Percentiles rank a stretch among this genome's conserved stretches.
Conservation (phyloP, 2,888 invertebrate genomes). For the Escarpia spicata region DNA sequence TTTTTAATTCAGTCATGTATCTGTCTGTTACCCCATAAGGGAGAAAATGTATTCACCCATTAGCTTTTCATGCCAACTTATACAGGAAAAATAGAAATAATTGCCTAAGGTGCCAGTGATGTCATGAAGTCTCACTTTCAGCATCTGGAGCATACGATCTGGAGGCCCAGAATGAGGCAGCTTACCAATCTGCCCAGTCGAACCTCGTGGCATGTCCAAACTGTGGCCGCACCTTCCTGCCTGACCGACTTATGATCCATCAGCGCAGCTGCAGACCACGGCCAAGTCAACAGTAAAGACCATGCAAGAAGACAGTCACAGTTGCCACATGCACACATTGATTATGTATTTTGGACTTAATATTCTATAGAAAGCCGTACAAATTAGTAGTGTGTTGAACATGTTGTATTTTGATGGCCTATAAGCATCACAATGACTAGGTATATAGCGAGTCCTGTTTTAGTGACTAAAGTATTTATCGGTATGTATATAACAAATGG, state of each 20-base stretch:
- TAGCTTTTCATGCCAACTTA: too few species aligned
- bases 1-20: too few species aligned
- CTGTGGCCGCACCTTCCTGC: conserved; percentile 77
- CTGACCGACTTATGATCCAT: conserved; percentile 75
- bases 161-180: conserved; percentile 65
- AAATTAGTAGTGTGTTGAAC: too few species aligned
- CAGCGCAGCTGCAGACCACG: conserved; percentile 66
- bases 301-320: neutral
- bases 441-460: too few species aligned
- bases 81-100: too few species aligned
- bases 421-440: too few species aligned
- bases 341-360: neutral
- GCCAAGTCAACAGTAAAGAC: neutral
- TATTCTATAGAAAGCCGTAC: too few species aligned
- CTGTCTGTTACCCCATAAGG: too few species aligned
- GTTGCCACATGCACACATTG: neutral
- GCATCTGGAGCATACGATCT: neutral
- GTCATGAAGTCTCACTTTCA: neutral
- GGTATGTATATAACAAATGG: neutral
- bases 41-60: too few species aligned
- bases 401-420: too few species aligned
- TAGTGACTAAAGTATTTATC: too few species aligned
- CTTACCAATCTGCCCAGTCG: conserved; percentile 71
- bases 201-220: conserved; percentile 72
- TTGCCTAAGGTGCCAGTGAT: too few species aligned